Conservation (phyloP, 2,797 vertebrate species). For the Amniataba percoides region DNA sequence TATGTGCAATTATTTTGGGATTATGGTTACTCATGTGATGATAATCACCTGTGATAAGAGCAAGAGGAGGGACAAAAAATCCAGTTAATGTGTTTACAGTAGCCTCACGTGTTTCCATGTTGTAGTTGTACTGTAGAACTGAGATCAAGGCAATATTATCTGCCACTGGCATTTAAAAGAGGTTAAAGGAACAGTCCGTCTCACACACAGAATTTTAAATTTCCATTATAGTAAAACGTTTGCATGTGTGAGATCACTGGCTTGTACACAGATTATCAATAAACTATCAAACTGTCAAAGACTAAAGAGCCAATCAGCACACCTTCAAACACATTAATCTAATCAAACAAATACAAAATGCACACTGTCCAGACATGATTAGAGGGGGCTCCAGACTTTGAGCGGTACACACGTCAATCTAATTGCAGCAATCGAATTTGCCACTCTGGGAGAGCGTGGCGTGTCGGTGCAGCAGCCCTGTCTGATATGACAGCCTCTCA, state of each 20-base stretch:
- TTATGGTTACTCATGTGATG: background rate
- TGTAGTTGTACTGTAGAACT: too few species aligned
- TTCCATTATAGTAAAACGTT: background rate
- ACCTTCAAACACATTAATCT: slow-evolving; percentile 51
- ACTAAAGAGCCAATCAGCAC: slow-evolving; percentile 45
- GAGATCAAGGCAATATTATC: background rate
- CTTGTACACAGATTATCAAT: slow-evolving; percentile 24
- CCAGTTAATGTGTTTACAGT: too few species aligned
- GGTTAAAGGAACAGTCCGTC: background rate
- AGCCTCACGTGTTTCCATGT: background rate
- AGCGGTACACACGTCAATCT: slow-evolving; percentile 64
- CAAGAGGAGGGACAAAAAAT: background rate
- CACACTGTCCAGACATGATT: slow-evolving; percentile 66
- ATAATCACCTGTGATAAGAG: background rate
- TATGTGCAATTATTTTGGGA: background rate
- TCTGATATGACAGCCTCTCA: slow-evolving; percentile 80
- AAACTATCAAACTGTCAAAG: slow-evolving; percentile 32
- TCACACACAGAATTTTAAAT: slow-evolving; percentile 1
- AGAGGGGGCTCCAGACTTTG: slow-evolving; percentile 50
- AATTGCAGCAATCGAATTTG: slow-evolving; percentile 80
- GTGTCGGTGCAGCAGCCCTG: slow-evolving; percentile 68
- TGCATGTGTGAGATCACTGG: slow-evolving; percentile 21
- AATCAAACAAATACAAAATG: slow-evolving; percentile 56
- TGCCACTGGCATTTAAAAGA: background rate
- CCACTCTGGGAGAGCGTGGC: slow-evolving; percentile 64